Evolutionary conservation across 2,797 vertebrate species (phyloP).

Genomic region (Pantherophis alleghaniensis): DNA sequence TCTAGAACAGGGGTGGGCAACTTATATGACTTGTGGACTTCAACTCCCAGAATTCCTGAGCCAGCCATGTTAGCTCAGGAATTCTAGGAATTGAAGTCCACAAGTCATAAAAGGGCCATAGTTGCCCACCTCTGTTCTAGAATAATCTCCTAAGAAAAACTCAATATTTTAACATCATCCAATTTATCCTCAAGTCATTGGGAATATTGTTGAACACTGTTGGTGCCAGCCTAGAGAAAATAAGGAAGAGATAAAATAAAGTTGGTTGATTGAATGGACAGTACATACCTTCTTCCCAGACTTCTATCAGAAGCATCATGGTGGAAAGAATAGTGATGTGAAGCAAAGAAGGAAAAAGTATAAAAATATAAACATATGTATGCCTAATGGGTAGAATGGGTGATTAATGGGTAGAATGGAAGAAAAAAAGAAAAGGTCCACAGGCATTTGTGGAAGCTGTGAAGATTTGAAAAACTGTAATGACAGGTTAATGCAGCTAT

Average conservation of each 20-base stretch:
- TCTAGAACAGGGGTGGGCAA: background rate
- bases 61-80: too few relatives aligned
- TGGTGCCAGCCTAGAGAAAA: conserved; percentile 53
- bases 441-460: conserved; percentile 36
- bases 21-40: too few relatives aligned
- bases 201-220: conserved; percentile 12
- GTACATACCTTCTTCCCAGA: conserved; percentile 68
- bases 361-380: conserved; percentile 48
- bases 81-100: too few relatives aligned
- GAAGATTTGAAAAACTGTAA: conserved; percentile 35
- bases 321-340: conserved; percentile 38
- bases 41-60: too few relatives aligned
- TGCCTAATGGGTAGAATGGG: conserved; percentile 36
- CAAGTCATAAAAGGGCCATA: too few relatives aligned
- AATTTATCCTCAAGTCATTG: conserved; percentile 1
- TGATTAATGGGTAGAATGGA: conserved; percentile 18
- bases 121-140: background rate
- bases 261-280: conserved; percentile 16
- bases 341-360: conserved; percentile 48
- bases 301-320: conserved; percentile 49
- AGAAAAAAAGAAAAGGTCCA: conserved; percentile 11
- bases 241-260: conserved; percentile 1
- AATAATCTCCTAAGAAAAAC: conserved; percentile 11
- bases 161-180: background rate
- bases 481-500: conserved; percentile 54